These are phyloP conservation scores for Lepidochitona cinerea DNA, from an alignment of 2,888 invertebrate genomes.

Conservation along the genomic window DNA sequence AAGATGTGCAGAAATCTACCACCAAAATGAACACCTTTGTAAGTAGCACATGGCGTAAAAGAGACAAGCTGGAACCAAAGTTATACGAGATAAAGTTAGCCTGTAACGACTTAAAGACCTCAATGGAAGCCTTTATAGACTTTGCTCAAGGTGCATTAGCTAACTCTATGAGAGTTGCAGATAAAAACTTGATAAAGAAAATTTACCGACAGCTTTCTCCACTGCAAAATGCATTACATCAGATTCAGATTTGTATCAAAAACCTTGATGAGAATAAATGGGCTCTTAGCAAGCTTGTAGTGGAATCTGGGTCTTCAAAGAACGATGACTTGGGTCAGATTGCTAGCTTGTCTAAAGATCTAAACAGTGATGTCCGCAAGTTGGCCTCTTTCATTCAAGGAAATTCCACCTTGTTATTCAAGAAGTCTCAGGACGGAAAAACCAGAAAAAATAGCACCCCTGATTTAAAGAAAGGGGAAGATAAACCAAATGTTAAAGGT, in stretches of 20 bases:
- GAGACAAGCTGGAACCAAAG: constrained; percentile 83
- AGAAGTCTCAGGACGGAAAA: constrained; percentile 43
- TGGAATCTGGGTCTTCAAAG: constrained; percentile 69
- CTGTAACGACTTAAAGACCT: constrained; percentile 82
- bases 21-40: constrained; percentile 83
- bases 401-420: constrained; percentile 66
- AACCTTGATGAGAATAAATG: constrained; percentile 59
- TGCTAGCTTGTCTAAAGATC: constrained; percentile 86
- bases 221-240: constrained; percentile 52
- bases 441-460: neutral
- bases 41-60: constrained; percentile 82
- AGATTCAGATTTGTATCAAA: constrained; percentile 45
- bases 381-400: constrained; percentile 88
- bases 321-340: constrained; percentile 91
- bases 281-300: constrained; percentile 49
- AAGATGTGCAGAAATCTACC: constrained; percentile 86
- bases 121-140: constrained; percentile 88
- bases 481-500: constrained; percentile 14
- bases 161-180: constrained; percentile 79
- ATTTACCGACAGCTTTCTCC: constrained; percentile 57
- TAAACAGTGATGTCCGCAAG: constrained; percentile 90
- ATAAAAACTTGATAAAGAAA: constrained; percentile 59
- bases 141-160: constrained; percentile 91
- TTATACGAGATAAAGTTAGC: constrained; percentile 88
- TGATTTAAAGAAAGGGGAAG: neutral